These are phyloP conservation scores for Pterocles orientalis DNA, from an alignment of 2,113 vertebrate species.

Conservation along the genomic window DNA sequence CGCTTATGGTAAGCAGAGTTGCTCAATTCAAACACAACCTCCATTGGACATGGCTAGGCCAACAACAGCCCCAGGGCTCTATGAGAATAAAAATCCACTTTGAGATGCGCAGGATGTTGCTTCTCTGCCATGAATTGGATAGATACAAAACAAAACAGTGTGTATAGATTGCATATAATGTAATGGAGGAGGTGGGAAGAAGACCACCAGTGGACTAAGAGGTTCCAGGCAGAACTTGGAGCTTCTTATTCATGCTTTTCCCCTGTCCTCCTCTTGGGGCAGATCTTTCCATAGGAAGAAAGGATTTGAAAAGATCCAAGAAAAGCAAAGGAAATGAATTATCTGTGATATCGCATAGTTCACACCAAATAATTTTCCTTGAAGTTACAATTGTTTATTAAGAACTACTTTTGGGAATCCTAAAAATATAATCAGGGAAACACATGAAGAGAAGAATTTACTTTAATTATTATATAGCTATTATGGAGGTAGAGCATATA, in stretches of 20 bases:
- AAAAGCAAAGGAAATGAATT: background rate
- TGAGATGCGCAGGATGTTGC: background rate
- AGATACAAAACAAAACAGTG: background rate
- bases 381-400: background rate
- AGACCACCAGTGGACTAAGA: background rate
- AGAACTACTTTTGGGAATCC: background rate
- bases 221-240: background rate
- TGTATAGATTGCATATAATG: too few relatives aligned
- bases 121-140: background rate
- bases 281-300: background rate
- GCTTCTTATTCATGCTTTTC: background rate
- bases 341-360: background rate
- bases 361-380: background rate
- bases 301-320: background rate
- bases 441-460: background rate
- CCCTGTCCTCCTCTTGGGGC: background rate
- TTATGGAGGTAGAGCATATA: background rate
- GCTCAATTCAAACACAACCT: background rate
- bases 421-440: background rate
- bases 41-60: background rate
- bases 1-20: background rate
- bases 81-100: background rate
- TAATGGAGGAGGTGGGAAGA: background rate
- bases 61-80: background rate
- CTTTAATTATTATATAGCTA: background rate